Base-by-base conservation (phyloP, 2,113 vertebrate genomes). In the Mugil cephalus region DNA sequence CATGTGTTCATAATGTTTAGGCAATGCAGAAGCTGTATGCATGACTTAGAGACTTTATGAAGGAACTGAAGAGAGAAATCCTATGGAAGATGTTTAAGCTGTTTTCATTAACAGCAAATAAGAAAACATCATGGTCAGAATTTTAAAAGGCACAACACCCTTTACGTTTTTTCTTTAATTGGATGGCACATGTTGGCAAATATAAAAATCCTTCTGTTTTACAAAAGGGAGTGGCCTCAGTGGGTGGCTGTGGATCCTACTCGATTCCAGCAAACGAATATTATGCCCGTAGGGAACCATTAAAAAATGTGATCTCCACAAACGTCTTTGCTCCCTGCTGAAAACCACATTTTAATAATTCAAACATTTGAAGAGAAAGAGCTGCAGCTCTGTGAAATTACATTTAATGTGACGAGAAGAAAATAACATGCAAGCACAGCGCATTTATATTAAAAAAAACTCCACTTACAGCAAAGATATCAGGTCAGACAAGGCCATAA, bases 281-380 rank as follows among this genome's bases (percentile, higher is more conserved):
- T 18, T 47, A 43, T 78, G 82, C 80, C 83, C 77, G 62, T 61
- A 47, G 83, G 89, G 83, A 74, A 73, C 65, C 50, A 84, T 89
- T 86, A 80, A 63, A 66, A 87, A 79, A 61, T 80, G 74, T 60
- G 67, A 81, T 86, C 67, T 80, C 66, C 61, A 73, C 61, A 86
- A 83, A 88, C 59, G 72, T 82, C 53, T 80, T 47, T 12, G 36
- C 73, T 83, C 53, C 63, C 81, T 24, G 34, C 67, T 64, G 68
- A 83, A 79, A 83, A 88, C 30, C 64, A 50, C 42, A 69, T 50
- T 81, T 92, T 77, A 92, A 92, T 93, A 87, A 91, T 90, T 93
- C 69, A 92, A 82, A 80, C 82, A 85, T 88, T 79, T 83, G 53
- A 59, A 43, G 46, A 80, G 45, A 74, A 74, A 15, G 39, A 69